A percentile compares a stretch with the other conserved stretches of the same genome.
Evolutionary conservation across 2,888 invertebrate genomes (phyloP).

Genomic region (Cephus pulcher): DNA sequence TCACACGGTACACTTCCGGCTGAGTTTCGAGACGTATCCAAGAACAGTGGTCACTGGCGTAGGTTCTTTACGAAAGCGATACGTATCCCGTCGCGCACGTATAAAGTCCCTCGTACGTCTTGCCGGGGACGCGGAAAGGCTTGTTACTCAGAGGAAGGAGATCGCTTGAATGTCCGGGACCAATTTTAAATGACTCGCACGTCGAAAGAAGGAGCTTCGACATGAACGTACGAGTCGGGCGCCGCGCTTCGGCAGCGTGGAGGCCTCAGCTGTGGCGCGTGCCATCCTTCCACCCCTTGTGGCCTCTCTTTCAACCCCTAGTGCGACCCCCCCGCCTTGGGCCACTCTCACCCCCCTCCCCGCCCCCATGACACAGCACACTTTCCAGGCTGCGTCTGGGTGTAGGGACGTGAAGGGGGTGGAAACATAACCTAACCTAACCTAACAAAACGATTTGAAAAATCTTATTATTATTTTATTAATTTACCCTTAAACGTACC

Average conservation of each 20-base stretch:
- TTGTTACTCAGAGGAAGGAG: not conserved
- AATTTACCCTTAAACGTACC: not conserved
- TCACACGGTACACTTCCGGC: not conserved
- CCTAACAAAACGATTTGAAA: not conserved
- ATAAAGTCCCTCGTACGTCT: not conserved
- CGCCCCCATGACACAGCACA: not conserved
- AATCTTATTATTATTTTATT: not conserved
- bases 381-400: not conserved
- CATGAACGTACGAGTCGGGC: not conserved
- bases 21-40: not conserved
- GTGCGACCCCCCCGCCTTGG: not conserved
- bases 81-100: not conserved
- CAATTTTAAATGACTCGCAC: not conserved
- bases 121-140: not conserved
- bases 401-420: not conserved
- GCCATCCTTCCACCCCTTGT: conserved; percentile 33
- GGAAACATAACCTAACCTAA: not conserved
- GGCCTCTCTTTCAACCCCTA: conserved; percentile 8
- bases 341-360: not conserved
- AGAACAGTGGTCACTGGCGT: not conserved
- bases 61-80: not conserved
- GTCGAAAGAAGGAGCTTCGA: not conserved
- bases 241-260: conserved; percentile 31
- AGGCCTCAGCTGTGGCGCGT: conserved; percentile 41
- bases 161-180: not conserved